Percentiles rank a stretch among this genome's conserved stretches.
phyloP scores from a whole-genome alignment of 2,113 vertebrate species.

The Xenotilapia flavipinnis region DNA sequence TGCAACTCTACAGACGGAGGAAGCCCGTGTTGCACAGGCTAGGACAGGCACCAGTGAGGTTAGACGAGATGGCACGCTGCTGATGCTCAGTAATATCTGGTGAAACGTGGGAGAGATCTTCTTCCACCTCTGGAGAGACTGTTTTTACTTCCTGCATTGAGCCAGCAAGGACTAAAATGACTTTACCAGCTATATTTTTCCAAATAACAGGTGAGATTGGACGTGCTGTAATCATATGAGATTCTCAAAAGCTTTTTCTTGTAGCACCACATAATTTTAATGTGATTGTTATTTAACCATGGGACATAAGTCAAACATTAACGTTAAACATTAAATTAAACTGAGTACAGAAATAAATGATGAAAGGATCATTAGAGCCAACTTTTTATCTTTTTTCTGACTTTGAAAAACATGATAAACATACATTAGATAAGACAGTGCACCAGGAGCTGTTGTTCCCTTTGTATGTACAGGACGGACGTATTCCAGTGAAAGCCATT shows the following conservation, averaged over 20 bases:
- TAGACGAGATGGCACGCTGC: background rate
- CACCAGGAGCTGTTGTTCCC: background rate
- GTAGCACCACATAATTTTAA: background rate
- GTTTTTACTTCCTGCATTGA: background rate
- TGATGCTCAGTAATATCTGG: background rate
- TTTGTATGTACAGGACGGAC: background rate
- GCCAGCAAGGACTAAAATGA: rapidly evolving
- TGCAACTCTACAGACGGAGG: background rate
- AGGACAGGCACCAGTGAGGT: rapidly evolving
- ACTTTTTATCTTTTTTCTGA: background rate
- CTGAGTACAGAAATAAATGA: background rate
- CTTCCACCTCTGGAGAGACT: background rate
- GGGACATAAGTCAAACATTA: rapidly evolving
- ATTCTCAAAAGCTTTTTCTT: background rate
- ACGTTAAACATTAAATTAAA: background rate
- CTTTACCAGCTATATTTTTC: background rate
- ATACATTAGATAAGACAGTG: background rate
- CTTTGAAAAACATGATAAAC: background rate
- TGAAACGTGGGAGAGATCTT: background rate
- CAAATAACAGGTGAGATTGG: background rate
- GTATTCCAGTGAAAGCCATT: background rate
- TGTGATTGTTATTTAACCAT: background rate
- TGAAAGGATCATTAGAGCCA: background rate
- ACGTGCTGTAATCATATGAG: background rate
- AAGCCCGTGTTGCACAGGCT: background rate